A percentile compares a stretch with the other conserved stretches of the same genome.
These are phyloP conservation scores for Rhinogobius similis DNA, from an alignment of 2,113 vertebrate genomes.

Conservation along the genomic window DNA sequence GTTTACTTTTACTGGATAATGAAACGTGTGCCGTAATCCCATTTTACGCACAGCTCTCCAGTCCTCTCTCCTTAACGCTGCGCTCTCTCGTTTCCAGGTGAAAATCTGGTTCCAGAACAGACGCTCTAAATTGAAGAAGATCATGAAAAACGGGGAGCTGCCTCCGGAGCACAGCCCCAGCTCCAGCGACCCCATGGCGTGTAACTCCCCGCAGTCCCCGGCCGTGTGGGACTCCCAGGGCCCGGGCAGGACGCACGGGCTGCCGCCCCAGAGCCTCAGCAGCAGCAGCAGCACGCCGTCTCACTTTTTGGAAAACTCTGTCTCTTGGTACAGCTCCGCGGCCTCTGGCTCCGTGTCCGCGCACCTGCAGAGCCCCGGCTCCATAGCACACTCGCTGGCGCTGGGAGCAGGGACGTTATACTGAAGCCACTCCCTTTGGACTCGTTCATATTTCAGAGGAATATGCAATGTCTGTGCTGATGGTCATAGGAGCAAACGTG, in stretches of 20 bases:
- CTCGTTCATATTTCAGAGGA: conserved; percentile 89
- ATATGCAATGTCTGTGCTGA: conserved; percentile 90
- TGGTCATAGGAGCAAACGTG: conserved; percentile 84
- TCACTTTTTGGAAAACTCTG: conserved; percentile 91
- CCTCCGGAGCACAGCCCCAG: conserved; percentile 98
- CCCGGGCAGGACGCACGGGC: conserved; percentile 83
- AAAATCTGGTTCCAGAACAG: conserved; percentile 99
- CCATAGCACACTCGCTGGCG: conserved; percentile 94
- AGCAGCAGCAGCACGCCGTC: conserved; percentile 88
- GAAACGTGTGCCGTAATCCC: too few species aligned
- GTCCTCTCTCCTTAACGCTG: neutral
- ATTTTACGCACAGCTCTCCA: conserved; percentile 18
- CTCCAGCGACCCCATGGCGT: conserved; percentile 98
- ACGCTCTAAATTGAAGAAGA: conserved; percentile 99
- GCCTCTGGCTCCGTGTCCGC: conserved; percentile 79
- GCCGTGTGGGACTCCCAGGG: conserved; percentile 98
- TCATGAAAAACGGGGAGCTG: conserved; percentile 98
- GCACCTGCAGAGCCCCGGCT: conserved; percentile 90
- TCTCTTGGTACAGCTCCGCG: conserved; percentile 89
- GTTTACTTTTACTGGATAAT: too few species aligned
- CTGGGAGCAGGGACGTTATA: conserved; percentile 98
- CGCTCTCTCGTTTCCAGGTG: conserved; percentile 75
- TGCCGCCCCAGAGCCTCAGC: conserved; percentile 88
- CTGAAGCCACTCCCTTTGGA: conserved; percentile 81
- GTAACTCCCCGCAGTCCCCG: conserved; percentile 98